These are phyloP conservation scores for Metacarcinus magister DNA, from an alignment of 2,888 invertebrate species.

Conservation along the genomic window DNA sequence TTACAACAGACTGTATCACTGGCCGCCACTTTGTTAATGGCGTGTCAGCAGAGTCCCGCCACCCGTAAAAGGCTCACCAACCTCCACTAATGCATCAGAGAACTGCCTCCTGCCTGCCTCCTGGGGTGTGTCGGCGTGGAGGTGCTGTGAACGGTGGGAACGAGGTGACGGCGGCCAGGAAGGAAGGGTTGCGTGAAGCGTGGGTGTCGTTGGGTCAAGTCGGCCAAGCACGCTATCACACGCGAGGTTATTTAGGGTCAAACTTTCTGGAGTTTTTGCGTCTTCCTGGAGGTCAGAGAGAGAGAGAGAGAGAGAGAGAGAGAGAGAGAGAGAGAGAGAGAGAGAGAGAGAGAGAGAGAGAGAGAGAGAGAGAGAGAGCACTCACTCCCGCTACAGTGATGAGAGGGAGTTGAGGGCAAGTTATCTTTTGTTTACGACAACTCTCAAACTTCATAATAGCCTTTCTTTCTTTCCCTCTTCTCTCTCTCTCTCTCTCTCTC, in stretches of 20 bases:
- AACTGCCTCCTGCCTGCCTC: not conserved
- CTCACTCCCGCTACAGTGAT: not conserved
- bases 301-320: not conserved
- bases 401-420: not conserved
- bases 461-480: not conserved
- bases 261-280: not conserved
- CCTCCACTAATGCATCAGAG: not conserved
- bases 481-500: slow-evolving; percentile 44
- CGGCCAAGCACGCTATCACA: not conserved
- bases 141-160: not conserved
- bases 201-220: not conserved
- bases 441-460: not conserved
- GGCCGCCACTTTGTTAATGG: slow-evolving; percentile 38
- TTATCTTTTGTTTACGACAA: not conserved
- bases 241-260: not conserved
- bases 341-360: not conserved
- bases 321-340: not conserved
- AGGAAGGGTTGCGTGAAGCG: not conserved
- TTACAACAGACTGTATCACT: not conserved
- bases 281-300: not conserved
- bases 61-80: not conserved
- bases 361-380: not conserved
- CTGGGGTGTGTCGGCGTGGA: not conserved
- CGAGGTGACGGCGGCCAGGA: not conserved
- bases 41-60: not conserved